These are phyloP conservation scores for Corythornis leucogaster DNA, from an alignment of 2,797 vertebrate species.

Conservation along the genomic window DNA sequence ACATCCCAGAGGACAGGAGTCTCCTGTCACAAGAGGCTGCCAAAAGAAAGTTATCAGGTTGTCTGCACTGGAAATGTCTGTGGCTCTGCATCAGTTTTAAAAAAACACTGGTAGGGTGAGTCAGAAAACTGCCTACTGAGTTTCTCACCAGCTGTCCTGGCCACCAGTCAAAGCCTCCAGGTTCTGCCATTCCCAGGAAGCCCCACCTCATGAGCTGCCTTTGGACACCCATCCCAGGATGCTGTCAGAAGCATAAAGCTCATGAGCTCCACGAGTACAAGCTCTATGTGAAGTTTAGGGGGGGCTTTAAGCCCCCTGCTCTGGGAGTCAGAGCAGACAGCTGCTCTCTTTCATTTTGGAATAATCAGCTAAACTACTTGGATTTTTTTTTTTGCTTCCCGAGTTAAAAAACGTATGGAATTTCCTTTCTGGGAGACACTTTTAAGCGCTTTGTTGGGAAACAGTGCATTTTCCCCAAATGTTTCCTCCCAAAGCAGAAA, in stretches of 20 bases:
- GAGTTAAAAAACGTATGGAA: background rate
- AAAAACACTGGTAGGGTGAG: background rate
- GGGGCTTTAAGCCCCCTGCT: background rate
- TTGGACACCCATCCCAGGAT: accelerated
- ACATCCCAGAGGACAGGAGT: background rate
- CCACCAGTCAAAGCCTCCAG: background rate
- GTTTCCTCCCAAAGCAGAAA: conserved; percentile 42
- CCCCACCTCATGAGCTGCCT: background rate
- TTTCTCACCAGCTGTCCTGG: background rate
- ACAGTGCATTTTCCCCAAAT: conserved; percentile 25
- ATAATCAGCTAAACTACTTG: conserved; percentile 15
- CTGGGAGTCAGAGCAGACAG: background rate
- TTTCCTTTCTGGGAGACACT: conserved; percentile 49
- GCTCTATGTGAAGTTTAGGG: background rate
- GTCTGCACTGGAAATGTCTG: background rate
- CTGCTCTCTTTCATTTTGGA: conserved; percentile 35
- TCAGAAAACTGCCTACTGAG: background rate
- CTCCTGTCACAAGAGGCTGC: background rate
- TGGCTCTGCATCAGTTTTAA: background rate
- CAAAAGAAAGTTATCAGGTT: background rate
- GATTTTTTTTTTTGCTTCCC: background rate
- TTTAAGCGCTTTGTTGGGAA: conserved; percentile 27
- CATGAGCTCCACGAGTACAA: background rate
- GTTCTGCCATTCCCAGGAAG: background rate
- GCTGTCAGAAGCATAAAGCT: background rate